Evolutionary conservation across 2,888 invertebrate species (phyloP), one percentile per base, ranked within the genome.

Genomic region (Drosophila diplacantha): DNA sequence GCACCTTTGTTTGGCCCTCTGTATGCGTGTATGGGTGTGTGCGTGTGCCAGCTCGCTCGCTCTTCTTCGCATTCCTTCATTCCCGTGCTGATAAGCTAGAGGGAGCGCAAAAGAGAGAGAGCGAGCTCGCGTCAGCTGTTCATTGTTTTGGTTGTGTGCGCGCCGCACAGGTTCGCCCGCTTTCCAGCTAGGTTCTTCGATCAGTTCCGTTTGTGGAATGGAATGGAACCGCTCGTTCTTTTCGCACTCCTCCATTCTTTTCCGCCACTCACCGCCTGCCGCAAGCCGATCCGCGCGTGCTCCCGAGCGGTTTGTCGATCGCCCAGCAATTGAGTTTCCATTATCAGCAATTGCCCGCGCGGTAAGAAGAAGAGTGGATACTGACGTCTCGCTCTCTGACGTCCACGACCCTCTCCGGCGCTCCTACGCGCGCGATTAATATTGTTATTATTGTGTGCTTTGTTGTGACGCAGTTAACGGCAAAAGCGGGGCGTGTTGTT

Each of bases 171-270:
- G 71, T 79, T 61, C 38, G 54, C 41, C 32, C 29, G 43, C 31
- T 39, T 58, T 65, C 55, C 67, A 73, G 64, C 49, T 61, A 47
- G 53, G 72, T 73, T 75, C 72, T 73, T 69, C 49, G 77, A 74
- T 76, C 73, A 81, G 80, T 83, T 71, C 66, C 62, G 73, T 75
- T 81, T 73, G 74, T 80, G 77, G 73, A 74, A 75, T 80, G 77
- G 73, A 74, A 75, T 74, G 75, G 75, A 81, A 85, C 75, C 74
- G 76, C 78, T 69, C 73, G 47, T 53, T 55, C 29, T 55, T 46
- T 46, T 46, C 18, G 18, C 44, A 18, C 24, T n/a, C 52, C 22
- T 20, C 37, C 31, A 3, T 24, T 38, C 38, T 47, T 35, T 22
- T 39, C 24, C 18, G 44, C 31, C 46, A 14, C 46, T 12, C 44